These are phyloP conservation scores for Herpetotheres cachinnans DNA, from an alignment of 2,113 vertebrate species.

Conservation along the genomic window DNA sequence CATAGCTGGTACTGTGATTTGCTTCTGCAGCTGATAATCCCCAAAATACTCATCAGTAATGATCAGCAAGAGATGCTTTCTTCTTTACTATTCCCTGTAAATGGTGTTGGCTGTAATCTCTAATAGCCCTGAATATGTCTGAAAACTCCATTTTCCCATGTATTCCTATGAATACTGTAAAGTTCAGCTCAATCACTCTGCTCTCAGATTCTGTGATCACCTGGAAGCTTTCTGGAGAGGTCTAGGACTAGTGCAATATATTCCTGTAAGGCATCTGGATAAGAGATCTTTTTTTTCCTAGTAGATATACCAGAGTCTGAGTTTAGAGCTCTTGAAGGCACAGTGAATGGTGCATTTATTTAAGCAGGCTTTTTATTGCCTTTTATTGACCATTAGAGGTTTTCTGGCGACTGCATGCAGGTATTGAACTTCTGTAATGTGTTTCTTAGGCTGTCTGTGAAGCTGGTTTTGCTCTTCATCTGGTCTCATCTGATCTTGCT, in stretches of 20 bases:
- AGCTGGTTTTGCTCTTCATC: not conserved
- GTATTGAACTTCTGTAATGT: not conserved
- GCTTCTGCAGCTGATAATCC: not conserved
- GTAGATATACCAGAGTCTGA: not conserved
- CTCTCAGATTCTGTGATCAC: not conserved
- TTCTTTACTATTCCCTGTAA: not conserved
- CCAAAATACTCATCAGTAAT: not conserved
- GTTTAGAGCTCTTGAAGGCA: not conserved
- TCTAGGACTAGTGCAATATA: not conserved
- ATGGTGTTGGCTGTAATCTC: not conserved
- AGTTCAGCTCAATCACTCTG: not conserved
- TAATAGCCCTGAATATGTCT: not conserved
- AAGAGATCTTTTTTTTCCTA: not conserved
- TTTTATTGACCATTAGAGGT: not conserved
- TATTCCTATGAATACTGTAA: not conserved
- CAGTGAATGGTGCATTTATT: not conserved
- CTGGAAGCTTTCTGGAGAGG: not conserved
- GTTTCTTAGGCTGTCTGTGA: not conserved
- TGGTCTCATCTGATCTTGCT: not conserved
- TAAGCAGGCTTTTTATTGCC: not conserved
- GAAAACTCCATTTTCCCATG: not conserved
- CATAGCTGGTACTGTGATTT: not conserved
- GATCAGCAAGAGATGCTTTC: not conserved
- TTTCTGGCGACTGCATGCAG: not conserved
- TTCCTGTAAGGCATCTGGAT: not conserved